Evolutionary conservation across 2,888 invertebrate species (phyloP), one percentile per base, ranked within the genome.

Genomic region (Syritta pipiens): DNA sequence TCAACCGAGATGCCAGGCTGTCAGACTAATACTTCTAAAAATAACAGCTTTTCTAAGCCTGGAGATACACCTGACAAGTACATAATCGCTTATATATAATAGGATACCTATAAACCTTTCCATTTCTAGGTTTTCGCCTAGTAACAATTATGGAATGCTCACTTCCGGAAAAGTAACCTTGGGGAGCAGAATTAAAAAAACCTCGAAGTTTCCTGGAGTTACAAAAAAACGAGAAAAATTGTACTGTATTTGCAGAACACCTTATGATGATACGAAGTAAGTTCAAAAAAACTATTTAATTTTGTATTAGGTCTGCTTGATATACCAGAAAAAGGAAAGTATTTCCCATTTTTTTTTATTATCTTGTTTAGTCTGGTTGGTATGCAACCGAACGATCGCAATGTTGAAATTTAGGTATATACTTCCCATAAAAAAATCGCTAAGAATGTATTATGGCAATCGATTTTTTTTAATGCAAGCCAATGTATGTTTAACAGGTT

Each of bases 181-280:
- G 1, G 71, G 49, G 17, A 72, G 4, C 26, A 79, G 67, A 67
- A 12, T 20, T 2, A 79, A 57, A 14, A 59, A 81, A 82, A 14
- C 75, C 67, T 46, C 71, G 0, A 79, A 72, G 5, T 72, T 60
- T 17, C 57, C 79, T 4, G 60, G 65, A n/a, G 17, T 83, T 35
- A 75, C 82, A 48, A 93, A 85, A 60, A 88, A 93, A 85, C 95
- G 94, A 84, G 95, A 95, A 84, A 95, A 96, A 85, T 90, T 97
- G 1, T 94, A 97, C 85, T 98, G 98, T 87, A 90, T 97, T 59
- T 98, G 98, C 86, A 93, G 95, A 86, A 97, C 96, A 40, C 97
- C 97, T 2, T 98, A 98, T 86, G 98, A 99, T 88, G 96, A 96
- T 85, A 95, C 96, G 10, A 97, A 97, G 95, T 96, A 87, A 90